Percentiles rank a stretch among this genome's conserved stretches.
Evolutionary conservation across 2,797 vertebrate genomes (phyloP).

Genomic region (Nannoperca obscura): DNA sequence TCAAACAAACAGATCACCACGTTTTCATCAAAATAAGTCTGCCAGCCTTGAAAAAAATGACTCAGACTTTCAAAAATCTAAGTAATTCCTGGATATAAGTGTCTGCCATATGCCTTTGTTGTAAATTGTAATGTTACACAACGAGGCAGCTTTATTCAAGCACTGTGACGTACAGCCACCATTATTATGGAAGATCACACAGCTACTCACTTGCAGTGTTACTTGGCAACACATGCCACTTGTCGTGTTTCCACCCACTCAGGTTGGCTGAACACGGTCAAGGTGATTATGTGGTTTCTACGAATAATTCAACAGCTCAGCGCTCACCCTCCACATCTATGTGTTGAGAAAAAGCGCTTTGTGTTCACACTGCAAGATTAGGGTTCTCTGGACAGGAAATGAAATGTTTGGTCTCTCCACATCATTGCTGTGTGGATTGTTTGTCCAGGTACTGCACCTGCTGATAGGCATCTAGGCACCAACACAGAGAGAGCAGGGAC

Average conservation of each 20-base stretch:
- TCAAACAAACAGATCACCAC: conserved; percentile 5
- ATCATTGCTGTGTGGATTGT: conserved; percentile 33
- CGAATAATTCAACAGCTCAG: conserved; percentile 57
- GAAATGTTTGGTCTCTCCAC: conserved; percentile 61
- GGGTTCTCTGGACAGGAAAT: conserved; percentile 59
- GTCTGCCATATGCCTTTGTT: conserved; percentile 10
- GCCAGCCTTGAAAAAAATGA: background rate
- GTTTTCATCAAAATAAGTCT: conserved; percentile 6
- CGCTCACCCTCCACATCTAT: conserved; percentile 31
- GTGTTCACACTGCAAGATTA: conserved; percentile 55
- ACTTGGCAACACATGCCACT: conserved; percentile 77
- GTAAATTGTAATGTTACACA: conserved; percentile 12
- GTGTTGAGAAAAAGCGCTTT: conserved; percentile 42
- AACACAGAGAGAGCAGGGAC: conserved; percentile 28
- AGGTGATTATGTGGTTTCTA: conserved; percentile 66
- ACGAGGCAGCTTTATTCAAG: conserved; percentile 18
- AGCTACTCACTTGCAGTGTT: conserved; percentile 54
- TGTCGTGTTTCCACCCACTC: conserved; percentile 69
- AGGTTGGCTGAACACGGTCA: conserved; percentile 48
- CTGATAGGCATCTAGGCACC: conserved; percentile 68
- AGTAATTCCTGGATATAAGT: background rate
- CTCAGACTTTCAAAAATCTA: conserved; percentile 8
- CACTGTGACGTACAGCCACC: background rate
- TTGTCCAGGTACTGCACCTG: conserved; percentile 57
- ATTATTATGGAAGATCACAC: conserved; percentile 39